A percentile compares a stretch with the other conserved stretches of the same genome.
These are phyloP conservation scores for Condylostylus longicornis DNA, from an alignment of 1,140 invertebrate species.

Conservation along the genomic window DNA sequence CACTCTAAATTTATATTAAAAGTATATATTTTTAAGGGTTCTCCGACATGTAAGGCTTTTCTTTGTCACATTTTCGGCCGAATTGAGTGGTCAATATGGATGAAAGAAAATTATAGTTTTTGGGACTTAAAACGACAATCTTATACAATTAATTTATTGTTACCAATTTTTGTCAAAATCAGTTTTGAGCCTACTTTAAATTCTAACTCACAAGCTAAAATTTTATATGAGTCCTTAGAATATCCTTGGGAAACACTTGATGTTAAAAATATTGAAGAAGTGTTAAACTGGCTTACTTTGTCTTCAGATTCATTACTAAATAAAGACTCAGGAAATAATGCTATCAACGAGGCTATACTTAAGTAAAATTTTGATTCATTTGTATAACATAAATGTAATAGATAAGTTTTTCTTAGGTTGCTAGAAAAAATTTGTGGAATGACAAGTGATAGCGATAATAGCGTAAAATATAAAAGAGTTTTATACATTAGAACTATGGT, in stretches of 20 bases:
- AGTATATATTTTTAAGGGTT: slow-evolving; percentile 35
- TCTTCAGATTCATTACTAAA: slow-evolving; percentile 36
- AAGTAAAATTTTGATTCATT: background rate
- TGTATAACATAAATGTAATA: too few relatives aligned
- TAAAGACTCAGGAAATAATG: slow-evolving; percentile 32
- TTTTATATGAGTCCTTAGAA: slow-evolving; percentile 45
- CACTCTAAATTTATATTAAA: background rate
- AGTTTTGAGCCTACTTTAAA: slow-evolving; percentile 55
- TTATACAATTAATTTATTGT: slow-evolving; percentile 15
- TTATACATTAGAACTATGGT: slow-evolving; percentile 22
- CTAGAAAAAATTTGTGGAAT: background rate
- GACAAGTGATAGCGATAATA: background rate
- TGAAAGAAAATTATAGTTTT: slow-evolving; percentile 21
- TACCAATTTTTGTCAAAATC: slow-evolving; percentile 51
- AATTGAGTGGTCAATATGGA: slow-evolving; percentile 30
- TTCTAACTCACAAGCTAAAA: slow-evolving; percentile 33
- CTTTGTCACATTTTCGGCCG: slow-evolving; percentile 50
- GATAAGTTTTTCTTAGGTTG: too few relatives aligned
- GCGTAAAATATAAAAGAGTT: background rate
- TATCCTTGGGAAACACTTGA: slow-evolving; percentile 58
- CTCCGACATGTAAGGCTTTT: slow-evolving; percentile 56
- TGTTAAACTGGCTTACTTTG: slow-evolving; percentile 58
- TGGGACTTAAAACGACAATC: slow-evolving; percentile 30
- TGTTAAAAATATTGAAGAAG: slow-evolving; percentile 45
- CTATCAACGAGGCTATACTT: slow-evolving; percentile 30